Evolutionary conservation across 2,113 vertebrate species (phyloP).

Genomic region (Passer montanus): DNA sequence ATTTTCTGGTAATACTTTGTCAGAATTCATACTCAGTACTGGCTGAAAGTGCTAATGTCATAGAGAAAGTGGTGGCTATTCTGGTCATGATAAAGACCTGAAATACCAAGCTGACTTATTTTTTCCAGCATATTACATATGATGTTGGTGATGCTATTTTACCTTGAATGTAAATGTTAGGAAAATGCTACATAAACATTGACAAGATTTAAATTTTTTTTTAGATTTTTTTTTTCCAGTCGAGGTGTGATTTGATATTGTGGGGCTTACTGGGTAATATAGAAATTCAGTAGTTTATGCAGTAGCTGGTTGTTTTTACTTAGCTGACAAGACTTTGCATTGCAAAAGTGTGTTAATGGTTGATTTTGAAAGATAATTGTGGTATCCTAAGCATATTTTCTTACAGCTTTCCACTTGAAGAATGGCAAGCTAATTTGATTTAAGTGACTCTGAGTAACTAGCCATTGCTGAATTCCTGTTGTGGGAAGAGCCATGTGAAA

Average conservation of each 20-base stretch:
- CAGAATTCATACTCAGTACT: constrained; percentile 54
- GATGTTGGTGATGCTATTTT: constrained; percentile 51
- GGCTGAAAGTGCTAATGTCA: constrained; percentile 46
- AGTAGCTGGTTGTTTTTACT: constrained; percentile 50
- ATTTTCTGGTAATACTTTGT: constrained; percentile 58
- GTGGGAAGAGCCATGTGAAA: not conserved
- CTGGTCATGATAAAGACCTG: constrained; percentile 26
- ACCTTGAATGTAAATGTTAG: constrained; percentile 44
- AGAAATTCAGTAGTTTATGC: constrained; percentile 53
- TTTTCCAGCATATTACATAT: constrained; percentile 52
- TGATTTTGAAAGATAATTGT: constrained; percentile 15
- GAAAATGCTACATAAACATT: not conserved
- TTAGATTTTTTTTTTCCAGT: constrained; percentile 11
- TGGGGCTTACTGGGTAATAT: constrained; percentile 35
- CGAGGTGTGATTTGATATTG: constrained; percentile 13
- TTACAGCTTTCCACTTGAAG: constrained; percentile 18
- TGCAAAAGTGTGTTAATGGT: constrained; percentile 22
- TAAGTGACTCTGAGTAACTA: not conserved
- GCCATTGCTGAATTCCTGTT: not conserved
- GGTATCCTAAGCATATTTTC: not conserved
- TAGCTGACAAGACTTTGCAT: constrained; percentile 3
- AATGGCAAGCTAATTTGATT: not conserved
- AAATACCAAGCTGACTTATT: constrained; percentile 44
- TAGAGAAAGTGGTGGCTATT: constrained; percentile 48
- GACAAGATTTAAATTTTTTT: not conserved